A percentile compares a stretch with the other conserved stretches of the same genome.
These are phyloP conservation scores for Streptopelia turtur DNA, from an alignment of 2,797 vertebrate species.

Conservation along the genomic window DNA sequence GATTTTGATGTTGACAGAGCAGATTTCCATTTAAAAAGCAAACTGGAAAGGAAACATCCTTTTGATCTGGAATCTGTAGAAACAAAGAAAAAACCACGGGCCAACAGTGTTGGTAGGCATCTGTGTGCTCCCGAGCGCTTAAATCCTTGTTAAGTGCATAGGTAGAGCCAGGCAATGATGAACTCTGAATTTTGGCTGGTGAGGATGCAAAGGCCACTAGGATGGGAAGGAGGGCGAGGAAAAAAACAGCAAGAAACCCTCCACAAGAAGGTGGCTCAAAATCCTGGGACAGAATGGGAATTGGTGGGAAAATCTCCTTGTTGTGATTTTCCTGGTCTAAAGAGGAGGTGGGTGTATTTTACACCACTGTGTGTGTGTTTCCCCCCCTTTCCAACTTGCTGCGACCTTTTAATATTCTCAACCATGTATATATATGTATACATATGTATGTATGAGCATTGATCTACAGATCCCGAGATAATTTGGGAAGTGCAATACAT, in stretches of 20 bases:
- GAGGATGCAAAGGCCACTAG: not conserved
- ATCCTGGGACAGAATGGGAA: not conserved
- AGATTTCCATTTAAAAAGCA: not conserved
- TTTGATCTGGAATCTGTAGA: not conserved
- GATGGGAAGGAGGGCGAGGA: not conserved
- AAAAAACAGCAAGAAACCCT: not conserved
- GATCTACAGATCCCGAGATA: not conserved
- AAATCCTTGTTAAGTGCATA: not conserved
- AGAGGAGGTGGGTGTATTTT: not conserved
- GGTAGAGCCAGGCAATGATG: not conserved
- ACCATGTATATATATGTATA: accelerated
- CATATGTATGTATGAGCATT: not conserved
- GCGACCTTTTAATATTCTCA: not conserved
- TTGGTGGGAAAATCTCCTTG: not conserved
- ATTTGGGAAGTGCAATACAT: slow-evolving; percentile 45
- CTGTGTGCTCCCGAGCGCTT: not conserved
- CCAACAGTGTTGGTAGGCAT: not conserved
- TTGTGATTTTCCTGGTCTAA: not conserved
- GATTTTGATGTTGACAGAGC: not conserved
- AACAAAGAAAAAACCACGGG: not conserved
- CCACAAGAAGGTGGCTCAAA: not conserved
- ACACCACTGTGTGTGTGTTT: not conserved
- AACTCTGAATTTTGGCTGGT: not conserved
- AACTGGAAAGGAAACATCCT: not conserved
- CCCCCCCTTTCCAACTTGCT: not conserved